These are phyloP conservation scores for Herpailurus yagouaroundi DNA, from an alignment of 2,113 vertebrate species.

Conservation along the genomic window DNA sequence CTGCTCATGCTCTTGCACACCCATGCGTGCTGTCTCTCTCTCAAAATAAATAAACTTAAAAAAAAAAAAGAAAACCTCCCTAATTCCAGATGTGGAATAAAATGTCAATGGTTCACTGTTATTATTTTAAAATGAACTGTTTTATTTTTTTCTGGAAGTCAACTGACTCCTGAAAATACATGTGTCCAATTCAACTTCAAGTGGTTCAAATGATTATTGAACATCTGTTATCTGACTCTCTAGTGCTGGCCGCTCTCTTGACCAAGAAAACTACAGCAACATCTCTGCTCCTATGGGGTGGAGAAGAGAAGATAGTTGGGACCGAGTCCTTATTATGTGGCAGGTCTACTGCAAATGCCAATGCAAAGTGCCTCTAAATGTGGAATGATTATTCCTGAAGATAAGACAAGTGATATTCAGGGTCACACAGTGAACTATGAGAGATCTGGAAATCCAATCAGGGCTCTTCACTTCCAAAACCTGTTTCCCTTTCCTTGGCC, in stretches of 20 bases:
- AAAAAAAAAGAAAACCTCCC: neutral
- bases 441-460: neutral
- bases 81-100: neutral
- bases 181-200: neutral
- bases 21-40: no score
- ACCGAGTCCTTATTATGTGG: neutral
- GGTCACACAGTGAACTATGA: neutral
- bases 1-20: no score
- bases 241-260: neutral
- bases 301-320: neutral
- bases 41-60: no score
- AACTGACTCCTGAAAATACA: neutral
- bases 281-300: neutral
- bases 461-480: neutral
- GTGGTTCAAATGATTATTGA: neutral
- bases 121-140: neutral
- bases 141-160: slow-evolving; percentile 11
- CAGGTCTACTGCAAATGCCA: neutral
- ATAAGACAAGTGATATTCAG: neutral
- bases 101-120: neutral
- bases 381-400: neutral
- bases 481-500: neutral
- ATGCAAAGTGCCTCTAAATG: neutral
- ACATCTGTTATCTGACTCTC: neutral
- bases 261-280: neutral